A percentile compares a stretch with the other conserved stretches of the same genome.
These are phyloP conservation scores for Quiscalus mexicanus DNA, from an alignment of 2,113 vertebrate genomes.

Conservation along the genomic window DNA sequence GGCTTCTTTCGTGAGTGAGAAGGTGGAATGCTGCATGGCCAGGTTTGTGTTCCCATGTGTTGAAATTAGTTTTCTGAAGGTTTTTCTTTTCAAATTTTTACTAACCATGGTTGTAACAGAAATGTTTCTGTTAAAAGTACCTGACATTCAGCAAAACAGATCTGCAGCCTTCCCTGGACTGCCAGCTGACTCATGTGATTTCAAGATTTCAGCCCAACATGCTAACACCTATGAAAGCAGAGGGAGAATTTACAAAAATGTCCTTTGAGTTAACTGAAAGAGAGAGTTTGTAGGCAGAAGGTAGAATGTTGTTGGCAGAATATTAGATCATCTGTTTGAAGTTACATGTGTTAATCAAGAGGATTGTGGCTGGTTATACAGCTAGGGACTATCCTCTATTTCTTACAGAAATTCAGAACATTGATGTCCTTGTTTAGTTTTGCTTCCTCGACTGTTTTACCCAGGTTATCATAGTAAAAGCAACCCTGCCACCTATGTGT, in stretches of 20 bases:
- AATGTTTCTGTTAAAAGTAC: neutral
- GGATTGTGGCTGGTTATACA: neutral
- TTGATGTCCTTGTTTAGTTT: neutral
- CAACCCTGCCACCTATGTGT: neutral
- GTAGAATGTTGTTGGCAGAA: neutral
- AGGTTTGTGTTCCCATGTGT: fast-evolving
- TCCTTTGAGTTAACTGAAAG: neutral
- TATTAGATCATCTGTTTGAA: neutral
- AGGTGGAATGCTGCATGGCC: neutral
- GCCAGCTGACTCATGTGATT: neutral
- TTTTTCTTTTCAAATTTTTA: neutral
- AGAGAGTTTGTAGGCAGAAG: neutral
- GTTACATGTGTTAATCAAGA: neutral
- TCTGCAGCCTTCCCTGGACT: neutral
- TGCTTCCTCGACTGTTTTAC: neutral
- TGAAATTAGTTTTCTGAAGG: neutral
- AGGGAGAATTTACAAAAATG: neutral
- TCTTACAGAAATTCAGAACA: neutral
- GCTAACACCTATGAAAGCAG: neutral
- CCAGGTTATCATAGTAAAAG: neutral
- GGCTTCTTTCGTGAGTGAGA: neutral
- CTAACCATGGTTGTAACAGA: neutral
- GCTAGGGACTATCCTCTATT: neutral
- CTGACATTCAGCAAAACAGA: neutral
- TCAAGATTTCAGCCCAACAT: neutral